These are phyloP conservation scores for Melanargia galathea DNA, from an alignment of 2,888 invertebrate genomes.

Conservation along the genomic window DNA sequence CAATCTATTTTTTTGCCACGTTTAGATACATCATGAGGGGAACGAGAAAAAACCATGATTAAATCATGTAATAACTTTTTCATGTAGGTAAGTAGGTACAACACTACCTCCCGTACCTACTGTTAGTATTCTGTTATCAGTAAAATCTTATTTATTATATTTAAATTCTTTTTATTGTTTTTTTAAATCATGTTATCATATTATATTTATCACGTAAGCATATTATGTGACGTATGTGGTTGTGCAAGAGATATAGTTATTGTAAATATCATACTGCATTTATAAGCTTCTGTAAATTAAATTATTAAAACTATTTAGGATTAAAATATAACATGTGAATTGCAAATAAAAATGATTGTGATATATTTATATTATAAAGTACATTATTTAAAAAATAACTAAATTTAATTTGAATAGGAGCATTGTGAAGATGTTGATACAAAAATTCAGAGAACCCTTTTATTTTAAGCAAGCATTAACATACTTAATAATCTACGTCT, in stretches of 20 bases:
- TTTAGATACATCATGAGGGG: no score
- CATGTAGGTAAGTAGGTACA: no score
- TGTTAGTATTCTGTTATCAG: no score
- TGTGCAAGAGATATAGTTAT: background rate
- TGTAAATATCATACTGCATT: conserved; percentile 5
- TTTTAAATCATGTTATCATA: background rate
- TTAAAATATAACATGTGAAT: background rate
- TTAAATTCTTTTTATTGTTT: background rate
- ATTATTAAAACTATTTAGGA: background rate
- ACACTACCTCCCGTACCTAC: no score
- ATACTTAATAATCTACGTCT: background rate
- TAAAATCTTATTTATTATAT: no score
- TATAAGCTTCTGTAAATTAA: conserved; percentile 1
- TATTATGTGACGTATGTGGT: background rate
- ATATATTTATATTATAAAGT: background rate
- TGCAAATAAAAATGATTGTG: background rate
- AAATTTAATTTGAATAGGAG: background rate
- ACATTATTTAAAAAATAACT: background rate
- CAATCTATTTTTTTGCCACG: no score
- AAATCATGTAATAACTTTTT: no score
- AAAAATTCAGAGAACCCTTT: background rate
- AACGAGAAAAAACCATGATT: no score
- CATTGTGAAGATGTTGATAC: background rate
- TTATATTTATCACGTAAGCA: background rate
- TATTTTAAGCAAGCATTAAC: background rate